These are phyloP conservation scores for Orgyia antiqua DNA, from an alignment of 2,888 invertebrate species.

Conservation along the genomic window DNA sequence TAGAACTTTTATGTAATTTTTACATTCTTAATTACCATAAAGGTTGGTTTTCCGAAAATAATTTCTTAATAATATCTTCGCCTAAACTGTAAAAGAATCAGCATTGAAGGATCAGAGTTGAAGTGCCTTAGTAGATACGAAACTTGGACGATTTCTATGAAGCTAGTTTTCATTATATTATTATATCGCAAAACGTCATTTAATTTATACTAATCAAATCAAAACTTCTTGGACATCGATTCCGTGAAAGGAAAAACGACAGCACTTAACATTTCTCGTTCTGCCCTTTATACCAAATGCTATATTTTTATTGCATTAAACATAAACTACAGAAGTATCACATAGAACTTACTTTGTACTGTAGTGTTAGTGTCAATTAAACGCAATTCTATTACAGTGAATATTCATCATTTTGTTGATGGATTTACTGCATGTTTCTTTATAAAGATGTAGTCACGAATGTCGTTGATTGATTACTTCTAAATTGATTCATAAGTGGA, in stretches of 20 bases:
- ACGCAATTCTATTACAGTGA: conserved; percentile 35
- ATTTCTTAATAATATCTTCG: no score
- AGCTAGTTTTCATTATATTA: no score
- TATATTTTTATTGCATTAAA: not conserved
- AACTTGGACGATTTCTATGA: no score
- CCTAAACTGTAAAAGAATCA: no score
- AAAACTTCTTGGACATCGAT: not conserved
- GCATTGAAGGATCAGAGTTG: no score
- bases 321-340: not conserved
- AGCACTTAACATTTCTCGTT: not conserved
- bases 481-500: conserved; percentile 27
- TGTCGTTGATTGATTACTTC: conserved; percentile 24
- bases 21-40: no score
- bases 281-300: not conserved
- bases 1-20: no score
- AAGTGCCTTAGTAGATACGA: no score
- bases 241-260: not conserved
- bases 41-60: no score
- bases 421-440: conserved; percentile 23
- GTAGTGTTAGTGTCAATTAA: conserved; percentile 45
- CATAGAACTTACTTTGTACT: conserved; percentile 8
- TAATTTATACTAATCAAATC: conserved; percentile 2
- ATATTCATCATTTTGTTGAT: conserved; percentile 33
- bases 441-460: conserved; percentile 9
- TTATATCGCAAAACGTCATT: no score